phyloP scores from a whole-genome alignment of 2,113 vertebrate species.

The Gallinago media region DNA sequence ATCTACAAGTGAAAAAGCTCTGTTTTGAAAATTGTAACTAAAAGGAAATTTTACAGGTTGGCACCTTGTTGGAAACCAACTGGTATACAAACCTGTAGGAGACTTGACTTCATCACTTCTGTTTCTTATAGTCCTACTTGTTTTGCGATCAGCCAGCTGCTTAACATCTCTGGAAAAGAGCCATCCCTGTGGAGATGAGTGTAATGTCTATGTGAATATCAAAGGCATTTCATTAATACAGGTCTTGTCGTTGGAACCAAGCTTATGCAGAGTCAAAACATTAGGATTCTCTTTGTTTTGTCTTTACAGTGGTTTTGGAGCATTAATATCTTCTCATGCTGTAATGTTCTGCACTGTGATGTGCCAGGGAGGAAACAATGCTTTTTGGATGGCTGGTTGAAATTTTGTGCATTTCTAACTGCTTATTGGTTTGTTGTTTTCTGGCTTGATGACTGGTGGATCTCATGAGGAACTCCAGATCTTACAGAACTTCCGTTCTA shows the following conservation, averaged over 20 bases:
- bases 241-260: neutral
- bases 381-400: neutral
- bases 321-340: neutral
- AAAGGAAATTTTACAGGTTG: neutral
- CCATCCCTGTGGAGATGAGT: neutral
- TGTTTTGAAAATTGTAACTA: neutral
- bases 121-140: neutral
- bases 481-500: neutral
- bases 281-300: neutral
- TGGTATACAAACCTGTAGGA: neutral
- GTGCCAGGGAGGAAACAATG: neutral
- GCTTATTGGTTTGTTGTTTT: neutral
- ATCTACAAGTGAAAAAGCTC: neutral
- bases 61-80: neutral
- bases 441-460: neutral
- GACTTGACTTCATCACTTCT: neutral
- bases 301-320: neutral
- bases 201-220: neutral
- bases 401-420: neutral
- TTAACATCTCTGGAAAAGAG: neutral
- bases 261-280: neutral
- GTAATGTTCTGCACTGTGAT: neutral
- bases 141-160: neutral
- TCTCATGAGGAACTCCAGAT: rapidly evolving
- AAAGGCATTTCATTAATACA: neutral